Evolutionary conservation across 2,113 vertebrate species (phyloP).

Genomic region (Bubalus kerabau): DNA sequence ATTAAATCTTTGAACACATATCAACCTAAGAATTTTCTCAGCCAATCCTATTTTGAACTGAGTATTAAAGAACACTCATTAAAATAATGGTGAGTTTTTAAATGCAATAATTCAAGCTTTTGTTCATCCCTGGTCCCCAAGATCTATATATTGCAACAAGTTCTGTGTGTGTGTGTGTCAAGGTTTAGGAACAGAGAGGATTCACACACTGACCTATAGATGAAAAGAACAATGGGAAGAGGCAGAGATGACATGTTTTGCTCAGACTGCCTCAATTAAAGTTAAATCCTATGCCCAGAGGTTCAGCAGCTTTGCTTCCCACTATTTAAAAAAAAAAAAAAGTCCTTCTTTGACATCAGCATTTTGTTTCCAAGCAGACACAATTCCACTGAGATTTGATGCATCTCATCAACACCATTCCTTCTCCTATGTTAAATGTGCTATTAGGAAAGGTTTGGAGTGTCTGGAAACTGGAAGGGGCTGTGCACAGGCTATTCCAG

Average conservation of each 20-base stretch:
- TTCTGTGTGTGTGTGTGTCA: background rate
- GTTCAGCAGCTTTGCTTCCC: conserved; percentile 5
- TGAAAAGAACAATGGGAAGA: conserved; percentile 7
- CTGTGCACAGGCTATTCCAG: conserved; percentile 64
- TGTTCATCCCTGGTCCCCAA: background rate
- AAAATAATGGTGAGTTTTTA: background rate
- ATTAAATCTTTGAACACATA: background rate
- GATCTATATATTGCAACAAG: background rate
- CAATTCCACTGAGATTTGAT: conserved; percentile 39
- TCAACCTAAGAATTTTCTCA: conserved; percentile 22
- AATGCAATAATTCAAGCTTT: background rate
- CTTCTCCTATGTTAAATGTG: conserved; percentile 1
- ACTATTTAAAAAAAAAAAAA: conserved; percentile 1
- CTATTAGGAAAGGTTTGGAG: conserved; percentile 60
- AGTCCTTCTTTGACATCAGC: conserved; percentile 61
- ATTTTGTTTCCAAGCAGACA: conserved; percentile 55
- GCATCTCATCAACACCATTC: conserved; percentile 46
- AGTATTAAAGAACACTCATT: background rate
- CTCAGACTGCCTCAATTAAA: conserved; percentile 39
- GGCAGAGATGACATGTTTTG: conserved; percentile 54
- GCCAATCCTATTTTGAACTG: background rate
- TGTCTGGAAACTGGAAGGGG: conserved; percentile 62
- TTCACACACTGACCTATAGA: background rate
- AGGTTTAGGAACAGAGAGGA: background rate
- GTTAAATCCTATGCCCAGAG: conserved; percentile 41